These are phyloP conservation scores for Acanthoscelides obtectus DNA, from an alignment of 2,888 invertebrate species.

Conservation along the genomic window DNA sequence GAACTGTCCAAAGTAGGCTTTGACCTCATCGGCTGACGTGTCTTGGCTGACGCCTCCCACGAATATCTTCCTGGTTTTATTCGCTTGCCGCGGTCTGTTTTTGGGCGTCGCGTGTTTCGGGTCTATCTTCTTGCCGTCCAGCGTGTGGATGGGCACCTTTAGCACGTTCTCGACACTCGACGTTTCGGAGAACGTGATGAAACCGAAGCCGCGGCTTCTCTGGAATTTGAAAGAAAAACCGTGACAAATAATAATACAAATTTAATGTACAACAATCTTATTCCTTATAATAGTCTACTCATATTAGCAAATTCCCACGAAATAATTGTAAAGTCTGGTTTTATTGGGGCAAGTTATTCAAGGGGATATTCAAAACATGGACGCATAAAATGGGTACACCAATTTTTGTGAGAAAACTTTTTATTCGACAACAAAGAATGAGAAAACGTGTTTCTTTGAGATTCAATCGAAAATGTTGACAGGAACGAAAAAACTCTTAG, in stretches of 20 bases:
- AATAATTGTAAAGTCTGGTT: too few relatives aligned
- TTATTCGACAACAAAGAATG: too few relatives aligned
- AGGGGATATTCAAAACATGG: too few relatives aligned
- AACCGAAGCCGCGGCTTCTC: conserved; percentile 92
- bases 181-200: conserved; percentile 90
- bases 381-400: too few relatives aligned
- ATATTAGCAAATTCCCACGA: too few relatives aligned
- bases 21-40: conserved; percentile 86
- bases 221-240: conserved; percentile 48
- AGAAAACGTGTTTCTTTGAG: too few relatives aligned
- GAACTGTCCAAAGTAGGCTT: conserved; percentile 85
- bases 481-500: too few relatives aligned
- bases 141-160: conserved; percentile 83
- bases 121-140: conserved; percentile 91
- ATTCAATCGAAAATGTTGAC: too few relatives aligned
- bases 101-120: conserved; percentile 92
- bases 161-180: conserved; percentile 87
- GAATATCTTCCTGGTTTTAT: conserved; percentile 83
- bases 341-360: too few relatives aligned
- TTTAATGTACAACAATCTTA: too few relatives aligned
- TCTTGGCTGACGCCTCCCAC: conserved; percentile 90
- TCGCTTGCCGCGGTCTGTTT: conserved; percentile 78
- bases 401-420: too few relatives aligned
- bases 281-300: too few relatives aligned
- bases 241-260: not conserved